Evolutionary conservation across 2,113 vertebrate species (phyloP), one percentile per base, ranked within the genome.

Genomic region (Tragelaphus strepsiceros): DNA sequence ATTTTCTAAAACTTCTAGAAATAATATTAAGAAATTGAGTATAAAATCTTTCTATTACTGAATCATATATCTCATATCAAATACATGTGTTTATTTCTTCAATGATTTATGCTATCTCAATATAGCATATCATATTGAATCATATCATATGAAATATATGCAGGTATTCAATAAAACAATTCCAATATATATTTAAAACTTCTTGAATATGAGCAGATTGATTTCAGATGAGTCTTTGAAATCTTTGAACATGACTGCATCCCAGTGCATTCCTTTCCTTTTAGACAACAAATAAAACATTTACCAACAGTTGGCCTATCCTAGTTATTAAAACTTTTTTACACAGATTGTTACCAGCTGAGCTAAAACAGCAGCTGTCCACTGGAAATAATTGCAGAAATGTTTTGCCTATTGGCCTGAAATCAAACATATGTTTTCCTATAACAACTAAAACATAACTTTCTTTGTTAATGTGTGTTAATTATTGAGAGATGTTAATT

Each of bases 311-410:
- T 97, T 96, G 88, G 92, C 51, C 81, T 95, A 22, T 59, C 19
- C 81, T 88, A 74, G 39, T 96, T 96, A 97, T 89, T 96, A 93
- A 97, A 98, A 95, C 82, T 91, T 96, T 56, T 92, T 46, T 82
- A 82, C 22, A 94, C 90, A 97, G 67, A 97, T 17, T 91, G n/a
- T 96, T 32, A 94, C n/a, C 93, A 94, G 53, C 81, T 93, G 81
- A 97, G 78, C n/a, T 94, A 58, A 95, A 98, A 97, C 30, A 98
- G 85, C 97, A 98, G 61, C 97, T 98, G 95, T 89, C 96, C 89
- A 94, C 59, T 97, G 94, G 85, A 96, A 98, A 97, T 95, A 97
- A 97, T 5, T 97, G n/a, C 58, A 92, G 54, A 96, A 96, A 74
- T 96, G 53, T 97, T 97, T 98, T 97, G 17, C 90, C 58, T 80